Evolutionary conservation across 2,888 invertebrate genomes (phyloP).

Genomic region (Polymixis flavicincta): DNA sequence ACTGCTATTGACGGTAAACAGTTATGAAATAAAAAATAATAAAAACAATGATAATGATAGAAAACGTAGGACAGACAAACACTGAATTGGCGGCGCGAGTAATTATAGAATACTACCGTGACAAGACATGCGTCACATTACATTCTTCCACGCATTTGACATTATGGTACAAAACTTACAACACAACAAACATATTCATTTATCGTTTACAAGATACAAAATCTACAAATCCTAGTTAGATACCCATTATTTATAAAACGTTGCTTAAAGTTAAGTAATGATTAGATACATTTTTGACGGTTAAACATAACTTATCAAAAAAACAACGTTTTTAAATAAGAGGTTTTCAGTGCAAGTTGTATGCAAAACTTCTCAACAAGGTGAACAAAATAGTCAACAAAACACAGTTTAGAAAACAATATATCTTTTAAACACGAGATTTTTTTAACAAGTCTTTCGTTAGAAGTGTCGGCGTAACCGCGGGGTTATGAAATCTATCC

Average conservation of each 20-base stretch:
- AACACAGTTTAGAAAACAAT: neutral
- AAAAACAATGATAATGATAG: conserved; percentile 47
- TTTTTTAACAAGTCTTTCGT: neutral
- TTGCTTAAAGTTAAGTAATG: too few relatives aligned
- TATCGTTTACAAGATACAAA: neutral
- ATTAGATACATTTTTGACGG: too few relatives aligned
- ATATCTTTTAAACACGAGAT: neutral
- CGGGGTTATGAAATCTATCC: neutral
- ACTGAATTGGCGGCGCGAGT: conserved; percentile 54
- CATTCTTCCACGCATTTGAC: neutral
- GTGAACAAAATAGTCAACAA: neutral
- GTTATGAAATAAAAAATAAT: conserved; percentile 31
- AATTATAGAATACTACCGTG: neutral
- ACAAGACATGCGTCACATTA: neutral
- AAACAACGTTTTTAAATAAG: too few relatives aligned
- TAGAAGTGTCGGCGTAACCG: neutral
- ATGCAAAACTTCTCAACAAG: neutral
- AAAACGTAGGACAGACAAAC: conserved; percentile 25
- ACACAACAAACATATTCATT: too few relatives aligned
- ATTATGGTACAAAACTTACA: too few relatives aligned
- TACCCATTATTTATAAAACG: too few relatives aligned
- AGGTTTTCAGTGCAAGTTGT: too few relatives aligned
- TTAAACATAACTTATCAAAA: too few relatives aligned
- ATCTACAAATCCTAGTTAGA: too few relatives aligned
- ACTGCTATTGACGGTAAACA: conserved; percentile 1